A percentile compares a stretch with the other conserved stretches of the same genome.
These are phyloP conservation scores for Tilapia sparmanii DNA, from an alignment of 2,113 vertebrate species.

Conservation along the genomic window DNA sequence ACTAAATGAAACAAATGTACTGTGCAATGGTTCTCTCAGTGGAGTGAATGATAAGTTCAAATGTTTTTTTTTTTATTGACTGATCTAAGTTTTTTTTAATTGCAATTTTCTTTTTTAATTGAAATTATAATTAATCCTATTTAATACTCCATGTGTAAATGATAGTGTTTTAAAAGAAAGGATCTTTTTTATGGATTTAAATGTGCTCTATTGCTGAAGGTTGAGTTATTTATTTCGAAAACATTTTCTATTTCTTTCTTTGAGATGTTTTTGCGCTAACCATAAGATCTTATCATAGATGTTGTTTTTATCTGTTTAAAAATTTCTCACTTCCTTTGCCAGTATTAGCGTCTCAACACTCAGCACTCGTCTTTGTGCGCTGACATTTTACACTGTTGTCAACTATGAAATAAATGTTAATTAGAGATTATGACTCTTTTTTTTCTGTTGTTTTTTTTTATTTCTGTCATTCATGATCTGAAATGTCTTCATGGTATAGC, in stretches of 20 bases:
- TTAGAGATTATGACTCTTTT: not conserved
- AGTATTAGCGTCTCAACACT: not conserved
- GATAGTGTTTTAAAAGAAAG: not conserved
- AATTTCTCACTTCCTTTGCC: not conserved
- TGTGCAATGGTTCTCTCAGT: not conserved
- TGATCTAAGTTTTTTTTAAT: slow-evolving; percentile 16
- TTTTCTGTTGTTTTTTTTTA: not conserved
- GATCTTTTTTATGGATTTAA: not conserved
- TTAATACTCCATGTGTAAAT: not conserved
- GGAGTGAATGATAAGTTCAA: not conserved
- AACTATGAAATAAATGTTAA: slow-evolving; percentile 34
- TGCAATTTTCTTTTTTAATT: not conserved
- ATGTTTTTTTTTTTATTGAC: not conserved
- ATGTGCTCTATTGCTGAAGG: slow-evolving; percentile 11
- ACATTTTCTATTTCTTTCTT: slow-evolving; percentile 10
- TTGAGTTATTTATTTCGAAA: not conserved
- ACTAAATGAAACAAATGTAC: not conserved
- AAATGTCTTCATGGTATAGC: not conserved
- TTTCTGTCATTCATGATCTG: not conserved
- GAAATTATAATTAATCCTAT: not conserved
- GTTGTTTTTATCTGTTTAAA: not conserved
- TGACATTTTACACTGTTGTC: not conserved
- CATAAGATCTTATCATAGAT: too few relatives aligned
- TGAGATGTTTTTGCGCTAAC: not conserved
- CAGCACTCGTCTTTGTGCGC: not conserved